These are phyloP conservation scores for Synaphobranchus kaupii DNA, from an alignment of 2,797 vertebrate genomes.

Conservation along the genomic window DNA sequence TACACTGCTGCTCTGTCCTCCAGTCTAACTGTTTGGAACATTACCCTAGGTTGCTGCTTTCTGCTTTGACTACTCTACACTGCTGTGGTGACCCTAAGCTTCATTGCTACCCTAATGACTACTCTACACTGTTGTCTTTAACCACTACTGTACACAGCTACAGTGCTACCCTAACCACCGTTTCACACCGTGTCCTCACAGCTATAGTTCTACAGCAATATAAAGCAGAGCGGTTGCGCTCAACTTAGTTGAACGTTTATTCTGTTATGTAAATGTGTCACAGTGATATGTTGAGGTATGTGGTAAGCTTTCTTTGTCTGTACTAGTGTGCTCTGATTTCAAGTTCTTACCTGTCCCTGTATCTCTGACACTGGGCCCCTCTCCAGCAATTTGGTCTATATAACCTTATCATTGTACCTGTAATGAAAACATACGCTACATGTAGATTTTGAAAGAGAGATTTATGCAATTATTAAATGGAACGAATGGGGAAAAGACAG, in stretches of 20 bases:
- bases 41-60: neutral
- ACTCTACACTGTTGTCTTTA: neutral
- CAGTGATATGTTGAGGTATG: neutral
- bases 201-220: neutral
- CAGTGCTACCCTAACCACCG: neutral
- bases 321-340: neutral
- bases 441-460: neutral
- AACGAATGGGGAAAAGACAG: neutral
- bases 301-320: neutral
- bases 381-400: neutral
- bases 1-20: neutral
- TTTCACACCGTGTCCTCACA: neutral
- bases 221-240: neutral
- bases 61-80: neutral
- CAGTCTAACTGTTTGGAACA: neutral
- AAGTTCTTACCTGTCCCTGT: constrained; percentile 1
- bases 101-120: neutral
- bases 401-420: neutral
- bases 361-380: neutral
- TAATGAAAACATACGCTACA: neutral
- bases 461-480: neutral
- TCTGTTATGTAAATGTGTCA: constrained; percentile 3
- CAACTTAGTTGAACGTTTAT: neutral
- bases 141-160: neutral
- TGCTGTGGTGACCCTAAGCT: neutral